A percentile compares a stretch with the other conserved stretches of the same genome.
phyloP scores from a whole-genome alignment of 2,113 vertebrate genomes.

The Symphodus melops region DNA sequence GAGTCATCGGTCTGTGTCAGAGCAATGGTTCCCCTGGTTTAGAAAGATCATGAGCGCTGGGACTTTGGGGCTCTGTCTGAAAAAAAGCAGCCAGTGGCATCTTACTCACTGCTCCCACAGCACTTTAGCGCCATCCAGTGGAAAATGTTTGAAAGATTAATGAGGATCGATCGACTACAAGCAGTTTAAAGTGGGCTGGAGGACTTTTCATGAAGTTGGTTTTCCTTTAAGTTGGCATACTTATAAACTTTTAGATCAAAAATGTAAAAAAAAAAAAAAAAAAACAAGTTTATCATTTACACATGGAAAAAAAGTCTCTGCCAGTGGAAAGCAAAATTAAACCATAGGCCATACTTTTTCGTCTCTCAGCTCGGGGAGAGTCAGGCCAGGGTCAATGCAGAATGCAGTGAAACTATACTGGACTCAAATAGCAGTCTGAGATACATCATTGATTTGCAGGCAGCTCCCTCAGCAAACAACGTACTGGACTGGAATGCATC shows the following conservation, averaged over 20 bases:
- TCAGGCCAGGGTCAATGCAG: slow-evolving; percentile 47
- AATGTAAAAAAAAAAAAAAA: not conserved
- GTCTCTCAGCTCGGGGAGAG: slow-evolving; percentile 24
- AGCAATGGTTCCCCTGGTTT: slow-evolving; percentile 55
- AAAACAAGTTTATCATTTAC: not conserved
- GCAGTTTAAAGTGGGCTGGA: too few relatives aligned
- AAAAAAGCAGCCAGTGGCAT: slow-evolving; percentile 19
- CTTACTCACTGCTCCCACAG: slow-evolving; percentile 5
- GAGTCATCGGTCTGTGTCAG: slow-evolving; percentile 73
- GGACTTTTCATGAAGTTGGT: not conserved
- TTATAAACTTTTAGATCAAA: not conserved
- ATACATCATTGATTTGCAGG: slow-evolving; percentile 61
- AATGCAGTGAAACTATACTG: slow-evolving; percentile 53
- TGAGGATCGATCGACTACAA: not conserved
- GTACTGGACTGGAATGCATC: slow-evolving; percentile 53
- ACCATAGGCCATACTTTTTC: not conserved
- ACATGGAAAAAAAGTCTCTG: not conserved
- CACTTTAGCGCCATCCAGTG: slow-evolving; percentile 67
- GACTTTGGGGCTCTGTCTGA: slow-evolving; percentile 57
- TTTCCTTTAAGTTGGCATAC: not conserved
- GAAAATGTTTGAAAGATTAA: not conserved
- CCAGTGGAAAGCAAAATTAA: slow-evolving; percentile 2
- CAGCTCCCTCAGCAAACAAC: slow-evolving; percentile 33
- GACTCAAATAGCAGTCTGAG: slow-evolving; percentile 58
- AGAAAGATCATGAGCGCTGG: slow-evolving; percentile 73